These are phyloP conservation scores for Rhyacophila evoluta DNA, from an alignment of 2,888 invertebrate genomes.

Conservation along the genomic window DNA sequence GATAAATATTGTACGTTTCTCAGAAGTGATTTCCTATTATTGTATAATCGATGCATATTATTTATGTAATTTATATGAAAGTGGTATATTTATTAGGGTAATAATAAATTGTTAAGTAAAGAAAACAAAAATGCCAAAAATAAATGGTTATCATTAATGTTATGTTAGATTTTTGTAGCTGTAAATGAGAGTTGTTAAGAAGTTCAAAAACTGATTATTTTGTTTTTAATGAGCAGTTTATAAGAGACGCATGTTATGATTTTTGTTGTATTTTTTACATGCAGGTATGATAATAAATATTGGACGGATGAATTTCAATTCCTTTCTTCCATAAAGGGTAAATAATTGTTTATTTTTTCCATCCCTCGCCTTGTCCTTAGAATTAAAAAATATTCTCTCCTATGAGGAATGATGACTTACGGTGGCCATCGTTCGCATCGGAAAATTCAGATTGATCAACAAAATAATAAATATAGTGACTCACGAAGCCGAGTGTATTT, in stretches of 20 bases:
- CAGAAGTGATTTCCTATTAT: constrained; percentile 11
- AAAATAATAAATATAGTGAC: too few species aligned
- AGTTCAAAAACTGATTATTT: constrained; percentile 4
- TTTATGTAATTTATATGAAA: constrained; percentile 17
- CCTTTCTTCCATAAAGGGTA: background rate
- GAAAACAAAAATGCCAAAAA: constrained; percentile 39
- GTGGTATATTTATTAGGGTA: constrained; percentile 10
- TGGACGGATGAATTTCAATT: background rate
- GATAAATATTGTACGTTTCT: background rate
- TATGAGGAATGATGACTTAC: too few species aligned
- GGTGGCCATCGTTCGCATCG: too few species aligned
- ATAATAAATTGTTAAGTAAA: constrained; percentile 28
- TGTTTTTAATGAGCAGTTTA: background rate
- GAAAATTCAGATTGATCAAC: too few species aligned
- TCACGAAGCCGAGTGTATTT: too few species aligned
- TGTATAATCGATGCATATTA: constrained; percentile 1
- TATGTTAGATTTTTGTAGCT: constrained; percentile 32
- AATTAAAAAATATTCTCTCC: too few species aligned
- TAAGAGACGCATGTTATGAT: constrained; percentile 6
- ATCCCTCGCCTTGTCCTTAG: too few species aligned
- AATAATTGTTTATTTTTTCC: too few species aligned
- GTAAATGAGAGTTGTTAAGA: background rate
- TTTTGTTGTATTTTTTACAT: constrained; percentile 20
- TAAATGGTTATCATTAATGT: constrained; percentile 36
- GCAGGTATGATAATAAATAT: constrained; percentile 6